phyloP scores from a whole-genome alignment of 2,797 vertebrate genomes.

The Sebastes variabilis region DNA sequence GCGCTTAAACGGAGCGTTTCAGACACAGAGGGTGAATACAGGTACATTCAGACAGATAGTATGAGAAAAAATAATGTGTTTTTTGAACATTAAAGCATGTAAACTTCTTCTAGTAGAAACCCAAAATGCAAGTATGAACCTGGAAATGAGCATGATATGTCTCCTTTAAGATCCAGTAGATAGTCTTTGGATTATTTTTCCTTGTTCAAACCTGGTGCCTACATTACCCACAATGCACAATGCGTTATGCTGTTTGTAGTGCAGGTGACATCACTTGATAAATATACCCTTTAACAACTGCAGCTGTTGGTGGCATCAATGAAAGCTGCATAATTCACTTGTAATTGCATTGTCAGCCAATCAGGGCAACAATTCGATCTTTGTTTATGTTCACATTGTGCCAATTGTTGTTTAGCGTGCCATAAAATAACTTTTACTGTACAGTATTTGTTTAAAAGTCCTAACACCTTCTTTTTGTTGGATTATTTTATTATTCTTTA shows the following conservation, averaged over 20 bases:
- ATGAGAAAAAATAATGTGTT: too few relatives aligned
- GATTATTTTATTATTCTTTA: background rate
- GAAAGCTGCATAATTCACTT: background rate
- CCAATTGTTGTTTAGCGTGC: background rate
- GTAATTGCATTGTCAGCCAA: slow-evolving; percentile 3
- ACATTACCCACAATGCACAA: background rate
- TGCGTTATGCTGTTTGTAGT: background rate
- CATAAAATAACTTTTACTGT: slow-evolving; percentile 10
- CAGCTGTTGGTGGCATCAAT: slow-evolving; percentile 20
- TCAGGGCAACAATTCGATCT: background rate
- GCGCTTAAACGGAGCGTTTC: too few relatives aligned
- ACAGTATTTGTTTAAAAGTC: slow-evolving; percentile 8
- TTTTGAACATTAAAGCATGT: too few relatives aligned
- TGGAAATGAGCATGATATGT: too few relatives aligned
- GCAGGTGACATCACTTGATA: background rate
- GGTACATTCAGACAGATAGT: too few relatives aligned
- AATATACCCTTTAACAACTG: background rate
- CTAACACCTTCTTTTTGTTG: slow-evolving; percentile 3
- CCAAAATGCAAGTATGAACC: too few relatives aligned
- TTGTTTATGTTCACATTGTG: background rate
- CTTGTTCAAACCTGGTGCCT: background rate
- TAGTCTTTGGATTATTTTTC: background rate
- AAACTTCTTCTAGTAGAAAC: too few relatives aligned
- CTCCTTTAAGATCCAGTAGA: background rate
- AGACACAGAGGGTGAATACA: too few relatives aligned